Evolutionary conservation across 64 coral and sea anemone species (phyloP).

Genomic region (Montipora cactus): DNA sequence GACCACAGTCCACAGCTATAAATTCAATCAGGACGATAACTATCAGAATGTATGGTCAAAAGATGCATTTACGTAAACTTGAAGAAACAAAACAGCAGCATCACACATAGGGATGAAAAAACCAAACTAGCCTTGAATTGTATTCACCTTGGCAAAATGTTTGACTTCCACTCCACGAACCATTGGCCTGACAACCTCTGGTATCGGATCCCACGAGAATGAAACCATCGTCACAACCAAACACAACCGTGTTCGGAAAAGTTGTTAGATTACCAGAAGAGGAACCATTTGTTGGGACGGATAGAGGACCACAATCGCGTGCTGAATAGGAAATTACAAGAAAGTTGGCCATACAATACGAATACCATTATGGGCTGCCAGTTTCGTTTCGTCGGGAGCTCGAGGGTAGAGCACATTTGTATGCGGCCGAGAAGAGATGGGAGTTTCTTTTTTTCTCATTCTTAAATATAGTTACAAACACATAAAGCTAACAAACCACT

Average conservation of each 20-base stretch:
- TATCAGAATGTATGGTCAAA: too few species aligned
- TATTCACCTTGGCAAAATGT: slow-evolving; percentile 29
- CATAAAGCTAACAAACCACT: neutral
- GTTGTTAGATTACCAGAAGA: neutral
- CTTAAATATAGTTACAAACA: neutral
- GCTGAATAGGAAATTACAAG: neutral
- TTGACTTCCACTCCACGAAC: slow-evolving; percentile 33
- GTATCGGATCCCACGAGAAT: neutral
- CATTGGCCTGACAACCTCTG: slow-evolving; percentile 39
- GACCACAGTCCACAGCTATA: slow-evolving; percentile 14
- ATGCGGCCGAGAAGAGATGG: too few species aligned
- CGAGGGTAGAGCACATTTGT: too few species aligned
- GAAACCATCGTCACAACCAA: slow-evolving; percentile 68
- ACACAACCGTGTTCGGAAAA: slow-evolving; percentile 10
- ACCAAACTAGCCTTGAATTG: neutral
- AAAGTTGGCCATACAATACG: too few species aligned
- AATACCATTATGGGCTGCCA: too few species aligned
- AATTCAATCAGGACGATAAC: too few species aligned
- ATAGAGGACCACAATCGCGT: neutral
- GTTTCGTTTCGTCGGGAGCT: too few species aligned
- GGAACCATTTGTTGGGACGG: neutral
- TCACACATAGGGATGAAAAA: neutral
- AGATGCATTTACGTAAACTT: too few species aligned
- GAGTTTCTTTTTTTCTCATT: too few species aligned
- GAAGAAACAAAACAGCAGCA: neutral